Evolutionary conservation across 64 coral and sea anemone species (phyloP), one percentile per base, ranked within the genome.

Genomic region (Montipora efflorescens): DNA sequence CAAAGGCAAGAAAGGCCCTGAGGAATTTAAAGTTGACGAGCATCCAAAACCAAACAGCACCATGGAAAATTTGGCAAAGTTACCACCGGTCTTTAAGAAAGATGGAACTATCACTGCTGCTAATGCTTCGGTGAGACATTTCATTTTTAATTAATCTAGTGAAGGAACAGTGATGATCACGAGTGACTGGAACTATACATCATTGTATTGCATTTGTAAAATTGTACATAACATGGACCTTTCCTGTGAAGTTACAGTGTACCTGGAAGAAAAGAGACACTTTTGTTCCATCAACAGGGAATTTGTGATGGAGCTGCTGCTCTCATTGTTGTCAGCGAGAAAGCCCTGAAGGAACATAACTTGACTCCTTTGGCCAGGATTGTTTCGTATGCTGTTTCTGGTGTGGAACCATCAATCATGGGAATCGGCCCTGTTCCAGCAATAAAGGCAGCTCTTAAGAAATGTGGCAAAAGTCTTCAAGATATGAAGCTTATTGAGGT

Each of bases 401-500:
- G 98, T 81, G 95, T 96, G 18, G 98, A 99, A 1, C 98, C 98
- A 58, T 92, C 95, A 23, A 99, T 99, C 77, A 99, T 99, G 98
- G 98, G 98, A 22, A 99, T 99, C 68, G 98, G 98, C 12, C 98
- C 98, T 75, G 95, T 99, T n/a, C 98, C 98, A 19, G 88, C 98
- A 13, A 90, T 99, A 8, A 99, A 92, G 36, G 79, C 88, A 46
- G 95, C 98, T 19, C 79, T 99, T 7, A 87, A 87, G 22, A 94
- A 90, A 67, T 92, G 92, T 67, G 90, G 79, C 44, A 94, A 96
- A 48, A 94, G 90, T 18, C 89, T 99, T 43, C 90, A 99, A 73
- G 95, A 99, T 69, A 99, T 99, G 98, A 77, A 88, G 18, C 89
- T 99, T 77, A 92, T 95, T 45, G 98, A 99, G 95, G 98, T 99